Evolutionary conservation across 2,888 invertebrate genomes (phyloP).

Genomic region (Lypha dubia): DNA sequence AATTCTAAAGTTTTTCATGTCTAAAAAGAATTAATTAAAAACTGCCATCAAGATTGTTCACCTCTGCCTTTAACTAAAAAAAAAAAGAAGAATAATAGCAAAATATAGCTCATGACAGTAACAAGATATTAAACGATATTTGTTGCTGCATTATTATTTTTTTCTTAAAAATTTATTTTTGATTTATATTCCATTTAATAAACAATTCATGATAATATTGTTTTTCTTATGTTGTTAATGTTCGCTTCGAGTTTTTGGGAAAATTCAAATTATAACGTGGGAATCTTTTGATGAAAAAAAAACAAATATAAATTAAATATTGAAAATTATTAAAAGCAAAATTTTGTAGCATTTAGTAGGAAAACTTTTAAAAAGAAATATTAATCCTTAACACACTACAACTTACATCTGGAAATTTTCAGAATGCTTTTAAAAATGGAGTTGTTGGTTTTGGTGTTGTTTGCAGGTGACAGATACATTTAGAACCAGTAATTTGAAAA

Average conservation of each 20-base stretch:
- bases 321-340: slow-evolving; percentile 4
- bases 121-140: slow-evolving; percentile 66
- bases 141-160: slow-evolving; percentile 50
- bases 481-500: too few relatives aligned
- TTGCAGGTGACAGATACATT: too few relatives aligned
- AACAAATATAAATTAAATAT: not conserved
- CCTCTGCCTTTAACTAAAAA: slow-evolving; percentile 25
- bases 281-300: slow-evolving; percentile 48
- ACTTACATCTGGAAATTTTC: not conserved
- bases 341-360: not conserved
- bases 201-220: slow-evolving; percentile 68
- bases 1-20: not conserved
- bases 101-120: slow-evolving; percentile 68
- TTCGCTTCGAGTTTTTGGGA: slow-evolving; percentile 50
- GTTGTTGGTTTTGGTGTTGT: too few relatives aligned
- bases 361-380: not conserved
- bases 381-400: not conserved
- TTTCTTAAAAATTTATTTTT: slow-evolving; percentile 51
- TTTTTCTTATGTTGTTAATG: slow-evolving; percentile 5
- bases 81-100: not conserved
- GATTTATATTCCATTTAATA: slow-evolving; percentile 70
- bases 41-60: slow-evolving; percentile 35
- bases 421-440: too few relatives aligned
- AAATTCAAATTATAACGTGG: slow-evolving; percentile 70
- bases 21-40: not conserved